Evolutionary conservation across 2,888 invertebrate genomes (phyloP).

Genomic region (Hyalella azteca): DNA sequence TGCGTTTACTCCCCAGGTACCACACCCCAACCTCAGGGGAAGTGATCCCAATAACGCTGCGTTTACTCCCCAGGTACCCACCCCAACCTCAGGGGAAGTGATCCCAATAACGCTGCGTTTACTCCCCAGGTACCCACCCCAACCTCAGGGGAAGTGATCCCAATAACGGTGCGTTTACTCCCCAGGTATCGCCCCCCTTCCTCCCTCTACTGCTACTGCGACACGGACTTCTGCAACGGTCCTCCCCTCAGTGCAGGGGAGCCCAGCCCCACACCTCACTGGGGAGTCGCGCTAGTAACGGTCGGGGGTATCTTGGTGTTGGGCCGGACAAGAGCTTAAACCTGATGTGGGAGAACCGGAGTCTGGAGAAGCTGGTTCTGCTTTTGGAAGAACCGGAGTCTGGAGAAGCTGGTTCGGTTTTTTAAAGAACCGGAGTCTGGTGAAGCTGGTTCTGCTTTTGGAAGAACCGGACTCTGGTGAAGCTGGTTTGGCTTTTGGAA

Average conservation of each 20-base stretch:
- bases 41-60: constrained; percentile 77
- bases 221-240: constrained; percentile 75
- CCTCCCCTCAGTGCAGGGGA: constrained; percentile 7
- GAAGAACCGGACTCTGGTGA: too few relatives aligned
- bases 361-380: too few relatives aligned
- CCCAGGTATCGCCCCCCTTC: constrained; percentile 50
- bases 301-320: not conserved
- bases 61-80: constrained; percentile 60
- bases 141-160: constrained; percentile 64
- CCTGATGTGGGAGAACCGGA: too few relatives aligned
- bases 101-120: constrained; percentile 72
- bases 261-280: not conserved
- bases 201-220: constrained; percentile 77
- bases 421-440: too few relatives aligned
- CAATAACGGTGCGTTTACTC: too few relatives aligned
- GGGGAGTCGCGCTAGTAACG: not conserved
- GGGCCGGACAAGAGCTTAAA: not conserved
- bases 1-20: too few relatives aligned
- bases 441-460: too few relatives aligned
- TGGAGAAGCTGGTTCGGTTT: too few relatives aligned
- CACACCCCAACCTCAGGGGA: too few relatives aligned
- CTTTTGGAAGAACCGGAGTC: too few relatives aligned
- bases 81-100: too few relatives aligned
- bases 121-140: constrained; percentile 61
- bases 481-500: too few relatives aligned